Evolutionary conservation across 2,113 vertebrate species (phyloP).

Genomic region (Rana temporaria): DNA sequence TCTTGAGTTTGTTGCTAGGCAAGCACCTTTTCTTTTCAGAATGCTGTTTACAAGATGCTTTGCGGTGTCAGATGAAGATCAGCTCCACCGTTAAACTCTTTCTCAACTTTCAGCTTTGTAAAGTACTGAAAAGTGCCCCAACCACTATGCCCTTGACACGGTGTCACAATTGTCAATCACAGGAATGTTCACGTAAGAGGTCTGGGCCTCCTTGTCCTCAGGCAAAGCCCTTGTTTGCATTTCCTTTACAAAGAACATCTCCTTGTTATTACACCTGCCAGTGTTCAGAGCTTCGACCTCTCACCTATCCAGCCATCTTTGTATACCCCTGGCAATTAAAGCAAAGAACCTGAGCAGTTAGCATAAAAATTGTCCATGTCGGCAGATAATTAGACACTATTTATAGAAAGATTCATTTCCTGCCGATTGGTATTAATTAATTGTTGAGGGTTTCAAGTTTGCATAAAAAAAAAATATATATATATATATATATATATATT

Average conservation of each 20-base stretch:
- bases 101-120: slow-evolving; percentile 34
- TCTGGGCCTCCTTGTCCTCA: slow-evolving; percentile 44
- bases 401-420: slow-evolving; percentile 11
- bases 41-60: slow-evolving; percentile 48
- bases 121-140: slow-evolving; percentile 49
- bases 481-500: no score
- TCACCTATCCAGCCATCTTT: slow-evolving; percentile 62
- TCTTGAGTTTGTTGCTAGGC: slow-evolving; percentile 37
- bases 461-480: no score
- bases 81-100: slow-evolving; percentile 22
- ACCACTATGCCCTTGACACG: slow-evolving; percentile 58
- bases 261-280: slow-evolving; percentile 72
- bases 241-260: slow-evolving; percentile 66
- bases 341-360: slow-evolving; percentile 54
- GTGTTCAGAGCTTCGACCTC: slow-evolving; percentile 70
- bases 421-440: not conserved
- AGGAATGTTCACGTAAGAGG: slow-evolving; percentile 56
- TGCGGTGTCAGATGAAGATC: slow-evolving; percentile 56
- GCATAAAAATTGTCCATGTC: slow-evolving; percentile 62
- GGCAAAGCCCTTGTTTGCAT: slow-evolving; percentile 63
- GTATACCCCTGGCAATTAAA: slow-evolving; percentile 57
- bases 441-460: no score
- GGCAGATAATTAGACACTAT: slow-evolving; percentile 61
- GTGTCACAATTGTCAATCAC: slow-evolving; percentile 62
- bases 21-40: slow-evolving; percentile 56